Conservation (phyloP, 2,888 invertebrate species). For the Eilema griseolum region DNA sequence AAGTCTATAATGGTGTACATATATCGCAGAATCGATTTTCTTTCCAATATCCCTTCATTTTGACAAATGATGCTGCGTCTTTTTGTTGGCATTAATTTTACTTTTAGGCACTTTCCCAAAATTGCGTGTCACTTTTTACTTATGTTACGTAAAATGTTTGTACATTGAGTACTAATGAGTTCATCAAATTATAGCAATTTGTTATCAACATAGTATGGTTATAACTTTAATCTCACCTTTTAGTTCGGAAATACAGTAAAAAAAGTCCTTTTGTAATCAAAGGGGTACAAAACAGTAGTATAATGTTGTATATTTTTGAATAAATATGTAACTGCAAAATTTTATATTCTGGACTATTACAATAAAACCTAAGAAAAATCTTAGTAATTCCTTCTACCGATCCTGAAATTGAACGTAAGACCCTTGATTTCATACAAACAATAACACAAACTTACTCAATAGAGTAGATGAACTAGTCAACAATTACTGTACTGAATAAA, state of each 20-base stretch:
- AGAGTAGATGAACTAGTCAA: not conserved
- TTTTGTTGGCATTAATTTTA: constrained; percentile 15
- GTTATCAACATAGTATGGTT: too few species aligned
- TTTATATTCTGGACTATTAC: too few species aligned
- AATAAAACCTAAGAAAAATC: not conserved
- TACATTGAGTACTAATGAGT: not conserved
- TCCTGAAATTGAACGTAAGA: too few species aligned
- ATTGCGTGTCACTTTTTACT: constrained; percentile 10
- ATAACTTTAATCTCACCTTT: too few species aligned
- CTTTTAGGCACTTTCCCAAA: constrained; percentile 11
- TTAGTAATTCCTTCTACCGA: too few species aligned
- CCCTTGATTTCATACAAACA: too few species aligned
- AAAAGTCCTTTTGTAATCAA: not conserved
- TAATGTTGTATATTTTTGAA: too few species aligned
- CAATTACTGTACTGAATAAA: not conserved
- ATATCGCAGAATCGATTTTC: constrained; percentile 24
- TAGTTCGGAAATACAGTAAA: too few species aligned
- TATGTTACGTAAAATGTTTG: not conserved
- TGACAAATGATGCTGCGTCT: constrained; percentile 22
- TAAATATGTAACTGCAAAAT: too few species aligned
- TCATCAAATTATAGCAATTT: not conserved
- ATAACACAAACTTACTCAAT: not conserved
- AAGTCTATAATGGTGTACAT: constrained; percentile 21
- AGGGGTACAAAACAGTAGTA: not conserved
- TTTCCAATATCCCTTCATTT: constrained; percentile 21